phyloP scores from a whole-genome alignment of 2,888 invertebrate species.

The Drepanosiphum platanoidis region DNA sequence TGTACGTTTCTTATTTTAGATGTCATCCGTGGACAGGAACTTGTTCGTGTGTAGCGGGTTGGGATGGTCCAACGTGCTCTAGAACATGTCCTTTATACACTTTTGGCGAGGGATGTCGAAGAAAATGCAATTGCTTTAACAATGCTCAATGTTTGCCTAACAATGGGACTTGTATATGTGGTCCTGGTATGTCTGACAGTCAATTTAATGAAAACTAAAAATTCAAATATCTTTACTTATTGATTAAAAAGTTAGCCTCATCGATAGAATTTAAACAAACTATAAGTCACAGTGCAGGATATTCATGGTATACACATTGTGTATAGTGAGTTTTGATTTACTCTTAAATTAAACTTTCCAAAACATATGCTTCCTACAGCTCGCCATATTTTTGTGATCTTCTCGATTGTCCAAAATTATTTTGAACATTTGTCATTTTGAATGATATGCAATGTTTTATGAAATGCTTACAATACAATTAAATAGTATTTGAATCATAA shows the following conservation, averaged over 20 bases:
- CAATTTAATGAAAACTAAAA: neutral
- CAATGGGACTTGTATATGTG: conserved; percentile 86
- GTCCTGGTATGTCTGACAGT: conserved; percentile 70
- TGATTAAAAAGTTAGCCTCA: neutral
- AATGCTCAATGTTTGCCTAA: conserved; percentile 86
- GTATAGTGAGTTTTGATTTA: too few relatives aligned
- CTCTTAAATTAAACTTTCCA: too few relatives aligned
- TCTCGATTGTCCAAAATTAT: too few relatives aligned
- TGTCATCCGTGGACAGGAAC: conserved; percentile 86
- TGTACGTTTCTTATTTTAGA: conserved; percentile 67
- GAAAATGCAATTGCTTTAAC: conserved; percentile 82
- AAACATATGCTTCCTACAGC: too few relatives aligned
- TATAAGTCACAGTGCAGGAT: too few relatives aligned
- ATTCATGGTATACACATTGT: too few relatives aligned
- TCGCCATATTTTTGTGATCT: too few relatives aligned
- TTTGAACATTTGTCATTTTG: too few relatives aligned
- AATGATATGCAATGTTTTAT: too few relatives aligned
- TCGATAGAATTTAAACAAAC: neutral
- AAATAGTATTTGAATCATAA: too few relatives aligned
- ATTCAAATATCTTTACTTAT: neutral
- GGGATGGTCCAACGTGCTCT: conserved; percentile 82
- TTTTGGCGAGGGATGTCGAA: conserved; percentile 82
- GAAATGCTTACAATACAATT: too few relatives aligned
- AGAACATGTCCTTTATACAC: conserved; percentile 84
- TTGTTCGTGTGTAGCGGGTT: conserved; percentile 83